Percentiles rank a stretch among this genome's conserved stretches.
Conservation (phyloP, 35 echinoderm and acorn worm species). For the Patiria miniata region DNA sequence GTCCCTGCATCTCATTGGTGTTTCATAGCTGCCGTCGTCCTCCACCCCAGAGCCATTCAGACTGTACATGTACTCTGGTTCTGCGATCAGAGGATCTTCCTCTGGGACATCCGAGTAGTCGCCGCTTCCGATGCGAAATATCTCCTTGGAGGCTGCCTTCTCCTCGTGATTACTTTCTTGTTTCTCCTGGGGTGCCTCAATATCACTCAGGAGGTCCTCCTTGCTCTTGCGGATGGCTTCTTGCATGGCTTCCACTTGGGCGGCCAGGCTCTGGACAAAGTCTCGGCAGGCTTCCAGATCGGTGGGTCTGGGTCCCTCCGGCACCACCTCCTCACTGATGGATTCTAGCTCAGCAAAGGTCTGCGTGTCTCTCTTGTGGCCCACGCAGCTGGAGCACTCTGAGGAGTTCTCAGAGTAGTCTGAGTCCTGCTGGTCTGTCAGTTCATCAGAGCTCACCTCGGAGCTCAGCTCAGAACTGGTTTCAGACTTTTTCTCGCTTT, state of each 20-base stretch:
- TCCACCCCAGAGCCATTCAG: conserved; percentile 22
- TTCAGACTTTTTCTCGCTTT: conserved; percentile 79
- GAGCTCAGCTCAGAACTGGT: conserved; percentile 67
- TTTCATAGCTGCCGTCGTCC: conserved; percentile 89
- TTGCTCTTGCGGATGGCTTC: conserved; percentile 81
- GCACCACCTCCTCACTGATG: conserved; percentile 53
- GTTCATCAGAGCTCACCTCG: conserved; percentile 75
- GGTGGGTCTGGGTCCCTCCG: conserved; percentile 41
- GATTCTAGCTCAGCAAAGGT: conserved; percentile 59
- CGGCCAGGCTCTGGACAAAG: conserved; percentile 77
- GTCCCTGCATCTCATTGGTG: conserved; percentile 58
- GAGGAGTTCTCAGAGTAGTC: conserved; percentile 58
- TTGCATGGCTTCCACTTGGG: conserved; percentile 84
- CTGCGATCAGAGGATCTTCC: not conserved
- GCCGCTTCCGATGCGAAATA: not conserved
- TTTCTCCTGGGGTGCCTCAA: not conserved
- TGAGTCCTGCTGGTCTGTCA: conserved; percentile 63
- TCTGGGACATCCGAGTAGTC: conserved; percentile 1
- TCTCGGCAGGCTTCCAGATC: conserved; percentile 72
- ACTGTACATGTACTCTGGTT: conserved; percentile 25
- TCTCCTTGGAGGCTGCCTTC: not conserved
- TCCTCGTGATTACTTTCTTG: not conserved
- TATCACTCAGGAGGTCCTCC: conserved; percentile 55
- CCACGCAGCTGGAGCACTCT: not conserved
- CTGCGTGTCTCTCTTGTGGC: conserved; percentile 40